Evolutionary conservation across 2,797 vertebrate species (phyloP).

Genomic region (Cirrhinus molitorella): DNA sequence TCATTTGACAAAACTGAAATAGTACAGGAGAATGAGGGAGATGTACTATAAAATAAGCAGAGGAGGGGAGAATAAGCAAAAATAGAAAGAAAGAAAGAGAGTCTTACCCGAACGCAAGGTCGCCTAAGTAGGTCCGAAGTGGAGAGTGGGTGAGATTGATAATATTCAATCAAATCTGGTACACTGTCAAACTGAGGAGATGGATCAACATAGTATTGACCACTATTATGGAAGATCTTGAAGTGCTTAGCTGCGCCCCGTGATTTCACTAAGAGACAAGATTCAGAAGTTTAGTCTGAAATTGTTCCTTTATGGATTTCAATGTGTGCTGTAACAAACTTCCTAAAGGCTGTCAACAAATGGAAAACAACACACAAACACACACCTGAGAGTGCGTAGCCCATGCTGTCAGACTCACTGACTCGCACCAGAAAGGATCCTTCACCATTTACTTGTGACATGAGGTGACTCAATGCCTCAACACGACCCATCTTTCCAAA

Average conservation of each 20-base stretch:
- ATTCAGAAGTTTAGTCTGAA: background rate
- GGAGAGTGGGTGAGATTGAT: slow-evolving; percentile 68
- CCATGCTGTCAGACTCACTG: slow-evolving; percentile 76
- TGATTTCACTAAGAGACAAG: slow-evolving; percentile 73
- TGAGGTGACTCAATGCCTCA: slow-evolving; percentile 75
- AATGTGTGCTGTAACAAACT: background rate
- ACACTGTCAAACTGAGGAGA: slow-evolving; percentile 72
- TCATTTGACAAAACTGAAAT: slow-evolving; percentile 32
- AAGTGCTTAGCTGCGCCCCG: slow-evolving; percentile 76
- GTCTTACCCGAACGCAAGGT: slow-evolving; percentile 75
- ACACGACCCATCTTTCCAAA: slow-evolving; percentile 81
- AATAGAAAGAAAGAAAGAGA: background rate
- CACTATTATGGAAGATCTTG: slow-evolving; percentile 68
- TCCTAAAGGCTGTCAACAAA: background rate
- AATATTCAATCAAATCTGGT: slow-evolving; percentile 73
- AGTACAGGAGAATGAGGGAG: background rate
- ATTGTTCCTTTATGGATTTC: background rate
- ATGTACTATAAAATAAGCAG: background rate
- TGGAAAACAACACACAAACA: slow-evolving; percentile 21
- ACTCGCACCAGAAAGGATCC: slow-evolving; percentile 82
- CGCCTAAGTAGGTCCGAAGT: slow-evolving; percentile 61
- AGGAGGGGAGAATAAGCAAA: background rate
- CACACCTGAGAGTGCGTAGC: slow-evolving; percentile 81
- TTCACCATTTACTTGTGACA: slow-evolving; percentile 63
- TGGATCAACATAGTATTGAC: slow-evolving; percentile 68